phyloP scores from a whole-genome alignment of 2,113 vertebrate species.

The Coryphaenoides rupestris region DNA sequence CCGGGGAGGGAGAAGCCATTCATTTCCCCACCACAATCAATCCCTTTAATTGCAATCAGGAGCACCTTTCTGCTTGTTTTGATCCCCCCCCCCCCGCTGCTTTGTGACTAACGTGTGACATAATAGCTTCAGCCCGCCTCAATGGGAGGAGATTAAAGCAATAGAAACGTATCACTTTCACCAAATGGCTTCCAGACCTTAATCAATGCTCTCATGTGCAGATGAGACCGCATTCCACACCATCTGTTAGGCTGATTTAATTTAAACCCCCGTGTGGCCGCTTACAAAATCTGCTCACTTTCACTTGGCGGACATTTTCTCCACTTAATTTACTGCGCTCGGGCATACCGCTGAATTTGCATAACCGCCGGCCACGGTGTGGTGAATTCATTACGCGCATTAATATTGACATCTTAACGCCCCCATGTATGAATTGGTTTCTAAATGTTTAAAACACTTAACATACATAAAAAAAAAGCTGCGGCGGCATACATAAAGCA shows the following conservation, averaged over 20 bases:
- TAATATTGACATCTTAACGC: slow-evolving; percentile 49
- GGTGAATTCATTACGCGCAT: slow-evolving; percentile 18
- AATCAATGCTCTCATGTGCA: slow-evolving; percentile 35
- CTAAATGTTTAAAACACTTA: too few species aligned
- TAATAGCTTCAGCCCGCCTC: neutral
- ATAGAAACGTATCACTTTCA: slow-evolving; percentile 11
- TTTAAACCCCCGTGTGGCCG: slow-evolving; percentile 33
- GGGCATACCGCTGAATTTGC: slow-evolving; percentile 47
- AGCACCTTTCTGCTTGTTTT: slow-evolving; percentile 25
- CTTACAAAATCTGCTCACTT: slow-evolving; percentile 35
- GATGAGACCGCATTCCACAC: slow-evolving; percentile 39
- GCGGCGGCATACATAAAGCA: too few species aligned
- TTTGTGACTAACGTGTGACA: slow-evolving; percentile 8
- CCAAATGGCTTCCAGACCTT: slow-evolving; percentile 30
- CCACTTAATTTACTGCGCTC: slow-evolving; percentile 36
- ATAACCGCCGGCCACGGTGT: slow-evolving; percentile 23
- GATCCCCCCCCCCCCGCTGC: slow-evolving; percentile 1
- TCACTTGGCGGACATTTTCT: slow-evolving; percentile 50
- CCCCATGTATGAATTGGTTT: slow-evolving; percentile 64
- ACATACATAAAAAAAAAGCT: too few species aligned
- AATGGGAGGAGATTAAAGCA: neutral
- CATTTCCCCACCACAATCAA: slow-evolving; percentile 8
- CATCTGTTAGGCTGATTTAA: slow-evolving; percentile 61
- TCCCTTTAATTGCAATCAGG: slow-evolving; percentile 24
- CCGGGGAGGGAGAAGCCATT: too few species aligned